phyloP scores from a whole-genome alignment of 2,797 vertebrate species.

The Tiaroga cobitis region DNA sequence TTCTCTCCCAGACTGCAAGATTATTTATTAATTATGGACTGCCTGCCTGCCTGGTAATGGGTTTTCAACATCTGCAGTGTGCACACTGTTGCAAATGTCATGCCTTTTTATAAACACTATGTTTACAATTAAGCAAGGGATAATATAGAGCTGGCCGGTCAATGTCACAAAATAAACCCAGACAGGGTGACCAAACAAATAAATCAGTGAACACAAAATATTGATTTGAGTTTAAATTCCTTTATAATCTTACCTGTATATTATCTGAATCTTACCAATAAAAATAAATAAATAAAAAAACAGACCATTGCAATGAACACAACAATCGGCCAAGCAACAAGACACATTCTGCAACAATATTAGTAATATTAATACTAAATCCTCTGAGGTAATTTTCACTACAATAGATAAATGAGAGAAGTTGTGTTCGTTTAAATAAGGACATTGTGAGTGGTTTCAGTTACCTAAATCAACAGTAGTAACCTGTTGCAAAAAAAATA shows the following conservation, averaged over 20 bases:
- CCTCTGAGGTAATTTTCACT: not conserved
- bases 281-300: too few relatives aligned
- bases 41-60: conserved; percentile 5
- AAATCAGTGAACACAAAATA: not conserved
- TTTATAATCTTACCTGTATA: conserved; percentile 4
- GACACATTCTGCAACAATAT: not conserved
- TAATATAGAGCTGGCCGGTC: not conserved
- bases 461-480: too few relatives aligned
- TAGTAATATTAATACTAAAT: not conserved
- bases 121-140: not conserved
- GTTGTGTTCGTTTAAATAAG: not conserved
- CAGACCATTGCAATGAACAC: not conserved
- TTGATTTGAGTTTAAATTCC: not conserved
- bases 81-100: not conserved
- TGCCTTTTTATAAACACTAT: not conserved
- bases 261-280: not conserved
- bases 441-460: not conserved
- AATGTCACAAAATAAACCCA: not conserved
- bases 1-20: conserved; percentile 4
- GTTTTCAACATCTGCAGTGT: not conserved
- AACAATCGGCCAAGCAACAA: too few relatives aligned
- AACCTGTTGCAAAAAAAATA: too few relatives aligned
- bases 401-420: not conserved
- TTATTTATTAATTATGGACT: conserved; percentile 12
- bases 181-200: not conserved